Evolutionary conservation across 2,797 vertebrate species (phyloP).

Genomic region (Florisuga fusca): DNA sequence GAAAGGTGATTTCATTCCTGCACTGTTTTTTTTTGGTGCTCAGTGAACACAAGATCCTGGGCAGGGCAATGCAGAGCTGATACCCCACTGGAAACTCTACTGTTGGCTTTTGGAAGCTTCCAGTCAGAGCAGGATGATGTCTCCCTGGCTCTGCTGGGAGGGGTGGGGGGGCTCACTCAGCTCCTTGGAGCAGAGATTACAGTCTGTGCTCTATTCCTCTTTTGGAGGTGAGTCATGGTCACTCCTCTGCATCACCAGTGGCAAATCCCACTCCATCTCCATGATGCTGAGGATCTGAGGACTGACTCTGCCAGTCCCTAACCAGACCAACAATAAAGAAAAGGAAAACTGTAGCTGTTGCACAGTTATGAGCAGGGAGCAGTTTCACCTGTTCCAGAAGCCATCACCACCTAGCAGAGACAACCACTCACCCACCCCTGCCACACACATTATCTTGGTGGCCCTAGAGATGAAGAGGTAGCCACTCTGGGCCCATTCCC

Average conservation of each 20-base stretch:
- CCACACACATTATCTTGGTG: accelerated
- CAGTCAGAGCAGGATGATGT: not conserved
- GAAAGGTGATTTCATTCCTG: not conserved
- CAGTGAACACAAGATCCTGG: not conserved
- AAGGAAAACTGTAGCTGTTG: not conserved
- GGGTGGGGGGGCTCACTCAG: not conserved
- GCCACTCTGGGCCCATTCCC: not conserved
- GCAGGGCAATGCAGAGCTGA: not conserved
- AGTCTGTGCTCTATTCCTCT: not conserved
- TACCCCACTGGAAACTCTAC: not conserved
- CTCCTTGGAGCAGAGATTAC: not conserved
- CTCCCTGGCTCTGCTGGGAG: not conserved
- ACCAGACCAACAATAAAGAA: not conserved
- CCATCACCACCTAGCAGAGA: not conserved
- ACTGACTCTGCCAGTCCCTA: not conserved
- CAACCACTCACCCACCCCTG: accelerated
- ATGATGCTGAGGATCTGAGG: accelerated
- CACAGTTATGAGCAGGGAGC: not conserved
- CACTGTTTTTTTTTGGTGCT: not conserved
- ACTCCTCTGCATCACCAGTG: not conserved
- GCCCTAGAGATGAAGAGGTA: not conserved
- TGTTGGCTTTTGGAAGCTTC: not conserved
- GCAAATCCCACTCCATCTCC: not conserved
- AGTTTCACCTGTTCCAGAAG: not conserved
- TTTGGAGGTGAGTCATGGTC: slow-evolving; percentile 46